Evolutionary conservation across 2,113 vertebrate species (phyloP).

Genomic region (Emberiza fucata): DNA sequence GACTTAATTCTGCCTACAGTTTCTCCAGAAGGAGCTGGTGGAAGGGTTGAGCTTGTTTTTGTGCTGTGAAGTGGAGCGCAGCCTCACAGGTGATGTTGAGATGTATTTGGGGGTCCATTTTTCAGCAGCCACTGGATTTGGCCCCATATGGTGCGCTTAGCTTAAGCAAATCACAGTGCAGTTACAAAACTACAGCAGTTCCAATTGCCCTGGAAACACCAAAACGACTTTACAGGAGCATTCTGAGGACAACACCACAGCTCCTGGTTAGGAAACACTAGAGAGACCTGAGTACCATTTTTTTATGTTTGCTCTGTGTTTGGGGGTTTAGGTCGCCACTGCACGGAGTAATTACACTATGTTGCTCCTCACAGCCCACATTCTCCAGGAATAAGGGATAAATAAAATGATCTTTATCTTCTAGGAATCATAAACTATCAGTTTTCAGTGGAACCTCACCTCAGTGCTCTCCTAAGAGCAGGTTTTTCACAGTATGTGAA

Average conservation of each 20-base stretch:
- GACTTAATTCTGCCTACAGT: background rate
- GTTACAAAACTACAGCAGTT: background rate
- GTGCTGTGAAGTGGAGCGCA: background rate
- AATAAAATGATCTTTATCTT: background rate
- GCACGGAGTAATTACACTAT: background rate
- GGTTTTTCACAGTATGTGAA: constrained; percentile 47
- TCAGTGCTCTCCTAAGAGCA: constrained; percentile 9
- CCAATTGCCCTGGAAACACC: background rate
- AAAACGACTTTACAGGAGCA: background rate
- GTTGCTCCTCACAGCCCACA: background rate
- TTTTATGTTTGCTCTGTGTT: background rate
- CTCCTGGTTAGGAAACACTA: background rate
- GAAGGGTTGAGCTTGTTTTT: background rate
- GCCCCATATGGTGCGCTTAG: background rate
- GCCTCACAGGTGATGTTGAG: background rate
- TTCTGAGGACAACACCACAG: background rate
- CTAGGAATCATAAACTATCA: background rate
- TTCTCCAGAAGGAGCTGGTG: background rate
- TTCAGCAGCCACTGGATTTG: background rate
- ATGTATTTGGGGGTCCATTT: background rate
- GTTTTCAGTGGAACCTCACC: constrained; percentile 1
- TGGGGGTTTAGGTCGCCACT: background rate
- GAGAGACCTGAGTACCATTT: background rate
- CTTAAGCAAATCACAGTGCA: background rate
- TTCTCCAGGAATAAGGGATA: constrained; percentile 11